Evolutionary conservation across 2,113 vertebrate species (phyloP), one percentile per base, ranked within the genome.

Genomic region (Lophius piscatorius): DNA sequence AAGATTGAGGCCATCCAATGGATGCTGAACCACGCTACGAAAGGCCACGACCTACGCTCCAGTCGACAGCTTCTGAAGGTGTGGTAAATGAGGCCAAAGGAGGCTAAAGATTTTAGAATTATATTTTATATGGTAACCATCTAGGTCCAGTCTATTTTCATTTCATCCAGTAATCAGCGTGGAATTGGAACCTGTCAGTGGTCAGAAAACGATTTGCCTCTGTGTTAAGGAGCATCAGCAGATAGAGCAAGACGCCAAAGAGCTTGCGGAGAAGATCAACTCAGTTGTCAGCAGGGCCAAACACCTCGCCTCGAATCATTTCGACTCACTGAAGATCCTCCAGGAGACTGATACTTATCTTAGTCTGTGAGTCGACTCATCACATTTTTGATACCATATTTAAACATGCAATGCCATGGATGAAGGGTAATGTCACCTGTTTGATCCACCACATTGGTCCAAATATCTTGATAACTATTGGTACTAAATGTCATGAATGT

Each of bases 1-100:
- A 95, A 95, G 75, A 92, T 93, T 28, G 93, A 95, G 50, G 91
- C 92, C 69, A 93, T 95, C 29, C 92, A 94, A 55, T 88, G 88
- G 66, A 80, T 92, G 76, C 80, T 96, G 70, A 92, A 87, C 71
- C 84, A 88, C 26, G 74, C 88, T 0, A 87, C 91, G 50, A 88
- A 72, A 9, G 93, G 92, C 12, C 90, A 92, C 4, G 93, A 95
- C 78, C 90, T 95, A 29, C 84, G 84, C 58, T 94, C 91, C 4
- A 94, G 94, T 70, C 82, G 85, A 16, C 62, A 86, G 63, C 89
- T 96, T 3, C 90, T 95, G 16, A 94, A 89, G 78, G 85, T 87
- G 18, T 61, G 17, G 2, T 41, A 26, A n/a, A 28, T 18, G 10
- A 20, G 1, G 22, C 4, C 4, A 9, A 31, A 28, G 26, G 9